Base-by-base conservation (phyloP, 1,140 invertebrate genomes). In the Phymorhynchus buccinoides region DNA sequence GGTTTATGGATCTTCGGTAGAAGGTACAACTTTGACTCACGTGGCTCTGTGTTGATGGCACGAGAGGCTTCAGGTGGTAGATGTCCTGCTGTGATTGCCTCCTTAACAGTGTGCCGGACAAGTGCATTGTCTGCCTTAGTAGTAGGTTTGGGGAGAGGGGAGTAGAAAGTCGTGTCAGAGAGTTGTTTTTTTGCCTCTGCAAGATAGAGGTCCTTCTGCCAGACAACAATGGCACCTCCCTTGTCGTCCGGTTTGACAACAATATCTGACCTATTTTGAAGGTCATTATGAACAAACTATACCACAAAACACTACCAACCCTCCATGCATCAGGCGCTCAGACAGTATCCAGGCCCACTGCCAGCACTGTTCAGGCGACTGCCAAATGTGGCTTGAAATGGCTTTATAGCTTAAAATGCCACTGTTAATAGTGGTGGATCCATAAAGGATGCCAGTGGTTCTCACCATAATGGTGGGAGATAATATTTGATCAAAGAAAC, bases 231-330 rank as follows among this genome's bases (percentile, higher is more conserved):
- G 16, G 77, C 77, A 3, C 39, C 77, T 18, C 77, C 77, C 44
- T 79, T 79, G 77, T 79, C 73, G 9, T 30, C 73, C 44, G 1
- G 39, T 79, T 79, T 79, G 39, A 79, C 44, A 9, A 48, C 77
- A 41, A 30, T 42, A 6, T 79, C 77, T 71, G 32, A 35, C 35
- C 68, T 0, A n/a, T 71, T 37, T 48, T 79, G 22, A 3, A 48
- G 39, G 14, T 79, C 77, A 14, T 44, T 22, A n/a, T n/a, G n/a
- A n/a, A n/a, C n/a, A n/a, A n/a, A n/a, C n/a, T n/a, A n/a, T n/a
- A n/a, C n/a, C n/a, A n/a, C n/a, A n/a, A n/a, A n/a, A n/a, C n/a
- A n/a, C n/a, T n/a, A n/a, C n/a, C n/a, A n/a, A n/a, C n/a, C n/a
- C n/a, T n/a, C n/a, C n/a, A n/a, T n/a, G n/a, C n/a, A n/a, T n/a